Evolutionary conservation across 2,113 vertebrate genomes (phyloP).

Genomic region (Dendropsophus ebraccatus): DNA sequence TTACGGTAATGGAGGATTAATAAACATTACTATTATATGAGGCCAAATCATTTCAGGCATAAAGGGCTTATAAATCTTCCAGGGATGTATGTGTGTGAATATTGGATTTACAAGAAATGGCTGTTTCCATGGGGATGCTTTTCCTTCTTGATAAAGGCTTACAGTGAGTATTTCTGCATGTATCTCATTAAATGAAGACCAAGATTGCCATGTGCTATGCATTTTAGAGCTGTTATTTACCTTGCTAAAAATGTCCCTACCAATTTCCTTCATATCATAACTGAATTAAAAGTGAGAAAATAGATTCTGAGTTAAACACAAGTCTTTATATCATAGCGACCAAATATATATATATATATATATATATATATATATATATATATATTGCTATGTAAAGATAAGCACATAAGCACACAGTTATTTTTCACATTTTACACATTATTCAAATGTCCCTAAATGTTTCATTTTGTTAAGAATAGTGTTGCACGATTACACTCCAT

Average conservation of each 20-base stretch:
- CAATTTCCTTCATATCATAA: slow-evolving; percentile 25
- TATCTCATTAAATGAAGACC: slow-evolving; percentile 48
- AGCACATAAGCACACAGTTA: too few species aligned
- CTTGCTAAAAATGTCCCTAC: slow-evolving; percentile 38
- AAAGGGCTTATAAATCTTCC: slow-evolving; percentile 22
- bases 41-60: slow-evolving; percentile 1
- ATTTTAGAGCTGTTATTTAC: slow-evolving; percentile 35
- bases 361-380: too few species aligned
- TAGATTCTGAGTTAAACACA: background rate
- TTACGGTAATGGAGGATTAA: background rate
- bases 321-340: too few species aligned
- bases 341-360: too few species aligned
- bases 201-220: slow-evolving; percentile 43
- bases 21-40: slow-evolving; percentile 9
- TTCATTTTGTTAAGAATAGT: too few species aligned
- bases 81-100: slow-evolving; percentile 22
- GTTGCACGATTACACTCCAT: too few species aligned
- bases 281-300: slow-evolving; percentile 4
- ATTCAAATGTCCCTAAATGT: too few species aligned
- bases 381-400: too few species aligned
- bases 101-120: slow-evolving; percentile 49
- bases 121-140: slow-evolving; percentile 57
- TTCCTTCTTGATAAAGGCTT: slow-evolving; percentile 12
- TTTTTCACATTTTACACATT: too few species aligned
- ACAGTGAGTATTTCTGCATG: slow-evolving; percentile 35